Evolutionary conservation across 1,140 invertebrate genomes (phyloP).

Genomic region (Meteorus sp.): DNA sequence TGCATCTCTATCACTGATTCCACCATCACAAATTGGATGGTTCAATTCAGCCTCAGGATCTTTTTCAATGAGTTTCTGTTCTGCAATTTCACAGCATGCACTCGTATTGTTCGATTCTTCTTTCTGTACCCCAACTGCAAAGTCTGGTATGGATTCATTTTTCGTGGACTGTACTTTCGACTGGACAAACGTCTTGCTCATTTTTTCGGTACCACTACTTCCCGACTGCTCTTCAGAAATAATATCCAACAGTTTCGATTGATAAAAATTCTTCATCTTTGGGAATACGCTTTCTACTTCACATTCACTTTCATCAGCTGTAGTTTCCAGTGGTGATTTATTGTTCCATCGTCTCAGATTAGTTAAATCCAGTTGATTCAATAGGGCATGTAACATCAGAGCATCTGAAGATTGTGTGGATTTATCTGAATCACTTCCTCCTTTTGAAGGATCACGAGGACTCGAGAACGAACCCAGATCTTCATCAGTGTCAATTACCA

Average conservation of each 20-base stretch:
- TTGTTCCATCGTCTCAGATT: background rate
- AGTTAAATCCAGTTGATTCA: background rate
- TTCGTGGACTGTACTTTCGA: too few species aligned
- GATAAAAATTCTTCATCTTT: conserved; percentile 26
- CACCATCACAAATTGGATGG: too few species aligned
- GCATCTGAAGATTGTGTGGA: conserved; percentile 22
- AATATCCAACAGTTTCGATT: conserved; percentile 36
- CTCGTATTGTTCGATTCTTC: too few species aligned
- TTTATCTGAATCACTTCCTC: conserved; percentile 25
- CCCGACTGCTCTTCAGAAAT: conserved; percentile 39
- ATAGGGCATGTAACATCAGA: background rate
- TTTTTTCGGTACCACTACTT: conserved; percentile 29
- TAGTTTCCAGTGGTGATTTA: background rate
- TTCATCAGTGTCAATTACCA: conserved; percentile 24
- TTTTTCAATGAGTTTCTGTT: too few species aligned
- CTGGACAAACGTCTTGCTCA: conserved; percentile 26
- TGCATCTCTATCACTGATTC: too few species aligned
- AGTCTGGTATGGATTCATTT: too few species aligned
- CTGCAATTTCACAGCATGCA: too few species aligned
- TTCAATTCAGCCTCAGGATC: too few species aligned
- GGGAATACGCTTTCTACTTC: conserved; percentile 2
- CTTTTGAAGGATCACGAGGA: conserved; percentile 29
- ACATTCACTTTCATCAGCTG: background rate
- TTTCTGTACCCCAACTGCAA: too few species aligned
- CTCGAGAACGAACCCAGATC: conserved; percentile 25